A percentile compares a stretch with the other conserved stretches of the same genome.
phyloP scores from a whole-genome alignment of 1,140 invertebrate genomes.

The Drosophila busckii region DNA sequence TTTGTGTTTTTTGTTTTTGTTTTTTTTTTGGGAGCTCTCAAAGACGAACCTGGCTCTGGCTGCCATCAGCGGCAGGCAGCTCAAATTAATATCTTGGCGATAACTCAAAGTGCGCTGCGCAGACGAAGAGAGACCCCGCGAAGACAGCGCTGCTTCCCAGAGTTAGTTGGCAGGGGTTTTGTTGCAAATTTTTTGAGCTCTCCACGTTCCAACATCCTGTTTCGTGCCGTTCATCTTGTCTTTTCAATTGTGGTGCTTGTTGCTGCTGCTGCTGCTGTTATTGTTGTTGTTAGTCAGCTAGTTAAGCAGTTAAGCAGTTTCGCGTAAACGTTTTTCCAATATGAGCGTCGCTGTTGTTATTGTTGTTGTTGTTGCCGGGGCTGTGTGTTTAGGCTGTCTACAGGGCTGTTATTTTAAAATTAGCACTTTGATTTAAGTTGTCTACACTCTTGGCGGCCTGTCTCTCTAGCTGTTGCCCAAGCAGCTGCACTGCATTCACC shows the following conservation, averaged over 20 bases:
- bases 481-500: conserved; percentile 17
- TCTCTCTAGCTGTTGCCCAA: conserved; percentile 48
- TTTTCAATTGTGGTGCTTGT: conserved; percentile 64
- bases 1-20: conserved; percentile 9
- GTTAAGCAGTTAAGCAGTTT: conserved; percentile 75
- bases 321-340: conserved; percentile 74
- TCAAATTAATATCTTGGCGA: conserved; percentile 74
- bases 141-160: conserved; percentile 16
- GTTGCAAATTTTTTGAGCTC: conserved; percentile 58
- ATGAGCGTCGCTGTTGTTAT: conserved; percentile 38
- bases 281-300: conserved; percentile 67
- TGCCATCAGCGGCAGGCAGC: conserved; percentile 71
- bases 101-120: conserved; percentile 62
- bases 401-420: conserved; percentile 76
- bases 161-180: too few relatives aligned
- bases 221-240: conserved; percentile 75
- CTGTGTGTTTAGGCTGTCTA: conserved; percentile 73
- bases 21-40: conserved; percentile 50
- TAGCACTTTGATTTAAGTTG: conserved; percentile 77
- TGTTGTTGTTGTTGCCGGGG: conserved; percentile 31
- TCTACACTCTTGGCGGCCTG: conserved; percentile 73
- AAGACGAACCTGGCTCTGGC: too few relatives aligned
- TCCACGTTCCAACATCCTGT: conserved; percentile 74
- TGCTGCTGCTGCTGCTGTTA: conserved; percentile 19
- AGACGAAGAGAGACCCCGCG: conserved; percentile 7